phyloP scores from a whole-genome alignment of 2,888 invertebrate genomes.

The Plusia festucae region DNA sequence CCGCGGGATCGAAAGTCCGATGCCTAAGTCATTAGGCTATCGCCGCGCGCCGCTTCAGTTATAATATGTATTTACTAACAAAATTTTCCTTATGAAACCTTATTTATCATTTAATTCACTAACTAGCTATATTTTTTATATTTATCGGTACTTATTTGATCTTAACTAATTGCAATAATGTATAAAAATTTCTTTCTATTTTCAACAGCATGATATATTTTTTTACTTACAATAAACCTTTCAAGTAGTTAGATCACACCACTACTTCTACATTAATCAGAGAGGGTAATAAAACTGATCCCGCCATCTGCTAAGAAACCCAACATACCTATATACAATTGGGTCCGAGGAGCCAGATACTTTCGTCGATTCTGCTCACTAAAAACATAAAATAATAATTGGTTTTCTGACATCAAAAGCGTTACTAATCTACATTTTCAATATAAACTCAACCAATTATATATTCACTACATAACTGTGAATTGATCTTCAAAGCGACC shows the following conservation, averaged over 20 bases:
- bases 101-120: too few species aligned
- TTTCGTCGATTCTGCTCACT: background rate
- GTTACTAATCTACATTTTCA: background rate
- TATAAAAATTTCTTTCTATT: too few species aligned
- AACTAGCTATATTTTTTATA: too few species aligned
- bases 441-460: background rate
- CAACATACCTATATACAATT: background rate
- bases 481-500: conserved; percentile 32
- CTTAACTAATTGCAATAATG: too few species aligned
- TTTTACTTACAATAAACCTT: background rate
- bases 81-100: too few species aligned
- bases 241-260: background rate
- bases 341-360: background rate
- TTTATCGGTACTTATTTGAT: too few species aligned
- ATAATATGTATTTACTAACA: too few species aligned
- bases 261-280: background rate
- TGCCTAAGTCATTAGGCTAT: too few species aligned
- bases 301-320: background rate
- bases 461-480: background rate
- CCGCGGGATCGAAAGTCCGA: too few species aligned
- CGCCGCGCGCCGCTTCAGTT: too few species aligned
- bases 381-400: background rate
- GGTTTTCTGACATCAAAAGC: background rate
- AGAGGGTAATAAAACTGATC: background rate
- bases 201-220: background rate